Percentiles rank a stretch among this genome's conserved stretches.
Conservation (phyloP, 2,888 invertebrate species). For the Tuta absoluta region DNA sequence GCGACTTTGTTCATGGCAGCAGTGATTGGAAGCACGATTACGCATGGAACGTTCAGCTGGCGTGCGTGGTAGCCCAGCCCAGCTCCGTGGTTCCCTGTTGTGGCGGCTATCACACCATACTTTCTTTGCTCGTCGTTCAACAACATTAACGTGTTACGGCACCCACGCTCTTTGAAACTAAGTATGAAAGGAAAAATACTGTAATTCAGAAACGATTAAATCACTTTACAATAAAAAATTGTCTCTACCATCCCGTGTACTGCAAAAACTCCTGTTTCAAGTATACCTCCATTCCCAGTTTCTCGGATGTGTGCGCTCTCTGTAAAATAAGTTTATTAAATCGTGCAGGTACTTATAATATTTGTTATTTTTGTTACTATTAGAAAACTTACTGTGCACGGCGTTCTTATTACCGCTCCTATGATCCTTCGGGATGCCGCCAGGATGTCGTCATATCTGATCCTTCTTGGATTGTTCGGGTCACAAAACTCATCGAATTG, state of each 20-base stretch:
- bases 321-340: slow-evolving; percentile 57
- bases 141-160: slow-evolving; percentile 89
- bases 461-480: slow-evolving; percentile 65
- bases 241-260: slow-evolving; percentile 91
- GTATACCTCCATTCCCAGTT: slow-evolving; percentile 91
- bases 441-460: slow-evolving; percentile 84
- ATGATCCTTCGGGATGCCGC: slow-evolving; percentile 85
- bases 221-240: background rate
- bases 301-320: slow-evolving; percentile 88
- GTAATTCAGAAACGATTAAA: background rate
- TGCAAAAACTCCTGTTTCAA: slow-evolving; percentile 96
- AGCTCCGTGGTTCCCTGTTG: slow-evolving; percentile 95
- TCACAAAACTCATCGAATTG: slow-evolving; percentile 69
- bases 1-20: slow-evolving; percentile 96
- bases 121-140: slow-evolving; percentile 87
- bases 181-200: background rate
- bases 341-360: background rate
- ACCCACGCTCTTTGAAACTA: slow-evolving; percentile 97
- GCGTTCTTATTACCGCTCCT: slow-evolving; percentile 82
- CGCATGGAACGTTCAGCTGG: slow-evolving; percentile 85
- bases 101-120: slow-evolving; percentile 92
- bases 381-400: slow-evolving; percentile 64
- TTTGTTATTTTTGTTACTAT: background rate
- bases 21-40: slow-evolving; percentile 93
- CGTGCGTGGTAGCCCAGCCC: slow-evolving; percentile 87